Conservation (phyloP, 2,888 invertebrate genomes). For the Taenaris catops region DNA sequence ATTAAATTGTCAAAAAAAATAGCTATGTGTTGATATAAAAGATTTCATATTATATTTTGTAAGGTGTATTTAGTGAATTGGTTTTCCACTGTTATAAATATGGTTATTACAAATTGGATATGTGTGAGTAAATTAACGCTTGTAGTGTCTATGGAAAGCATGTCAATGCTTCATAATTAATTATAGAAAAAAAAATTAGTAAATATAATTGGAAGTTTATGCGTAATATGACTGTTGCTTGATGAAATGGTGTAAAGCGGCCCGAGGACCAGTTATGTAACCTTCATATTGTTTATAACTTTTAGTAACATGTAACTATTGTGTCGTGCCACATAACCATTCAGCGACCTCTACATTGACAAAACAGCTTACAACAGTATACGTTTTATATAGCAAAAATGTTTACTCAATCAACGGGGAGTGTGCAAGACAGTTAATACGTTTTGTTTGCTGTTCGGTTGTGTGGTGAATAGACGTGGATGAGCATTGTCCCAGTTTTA, state of each 20-base stretch:
- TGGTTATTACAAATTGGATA: slow-evolving; percentile 54
- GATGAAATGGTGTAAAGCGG: slow-evolving; percentile 45
- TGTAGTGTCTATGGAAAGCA: slow-evolving; percentile 71
- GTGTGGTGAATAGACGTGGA: slow-evolving; percentile 37
- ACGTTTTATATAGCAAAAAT: too few relatives aligned
- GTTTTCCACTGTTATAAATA: slow-evolving; percentile 27
- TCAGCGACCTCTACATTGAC: too few relatives aligned
- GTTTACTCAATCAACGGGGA: too few relatives aligned
- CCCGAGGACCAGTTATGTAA: slow-evolving; percentile 40
- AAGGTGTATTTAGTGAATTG: slow-evolving; percentile 26
- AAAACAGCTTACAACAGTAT: too few relatives aligned
- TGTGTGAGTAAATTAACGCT: slow-evolving; percentile 70
- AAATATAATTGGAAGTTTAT: slow-evolving; percentile 40
- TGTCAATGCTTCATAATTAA: slow-evolving; percentile 56
- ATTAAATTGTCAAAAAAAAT: too few relatives aligned
- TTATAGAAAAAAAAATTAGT: slow-evolving; percentile 46
- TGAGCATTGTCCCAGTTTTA: slow-evolving; percentile 46
- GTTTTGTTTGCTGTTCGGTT: slow-evolving; percentile 23
- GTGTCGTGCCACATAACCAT: slow-evolving; percentile 44
- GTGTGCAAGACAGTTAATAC: too few relatives aligned
- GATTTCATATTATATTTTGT: slow-evolving; percentile 15
- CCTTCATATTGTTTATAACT: slow-evolving; percentile 10
- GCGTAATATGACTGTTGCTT: slow-evolving; percentile 56
- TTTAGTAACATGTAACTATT: slow-evolving; percentile 3
- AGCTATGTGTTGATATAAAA: slow-evolving; percentile 3